A percentile compares a stretch with the other conserved stretches of the same genome.
Evolutionary conservation across 2,797 vertebrate genomes (phyloP).

Genomic region (Peromyscus melanophrys): DNA sequence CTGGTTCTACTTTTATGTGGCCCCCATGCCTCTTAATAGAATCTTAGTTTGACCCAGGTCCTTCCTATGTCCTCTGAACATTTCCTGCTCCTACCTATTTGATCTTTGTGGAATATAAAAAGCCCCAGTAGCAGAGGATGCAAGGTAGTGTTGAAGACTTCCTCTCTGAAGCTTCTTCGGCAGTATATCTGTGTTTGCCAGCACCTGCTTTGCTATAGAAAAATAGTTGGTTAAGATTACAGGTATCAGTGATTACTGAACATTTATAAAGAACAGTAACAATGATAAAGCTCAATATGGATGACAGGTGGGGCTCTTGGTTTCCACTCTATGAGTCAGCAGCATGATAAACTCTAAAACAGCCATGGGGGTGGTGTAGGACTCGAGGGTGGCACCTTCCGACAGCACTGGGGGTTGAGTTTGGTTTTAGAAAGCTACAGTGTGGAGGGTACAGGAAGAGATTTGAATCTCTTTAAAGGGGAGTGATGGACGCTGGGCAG

Average conservation of each 20-base stretch:
- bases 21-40: background rate
- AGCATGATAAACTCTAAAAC: constrained; percentile 3
- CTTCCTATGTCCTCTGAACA: background rate
- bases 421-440: background rate
- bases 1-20: background rate
- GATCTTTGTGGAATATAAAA: background rate
- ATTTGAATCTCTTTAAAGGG: background rate
- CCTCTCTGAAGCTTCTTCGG: background rate
- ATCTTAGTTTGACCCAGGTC: background rate
- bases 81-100: background rate
- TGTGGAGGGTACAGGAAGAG: background rate
- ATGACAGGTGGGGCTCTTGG: background rate
- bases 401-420: background rate
- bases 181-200: background rate
- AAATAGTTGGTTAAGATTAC: background rate
- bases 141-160: background rate
- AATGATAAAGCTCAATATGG: background rate
- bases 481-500: background rate
- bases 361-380: background rate
- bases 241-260: background rate
- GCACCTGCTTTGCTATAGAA: background rate
- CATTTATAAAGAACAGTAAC: background rate
- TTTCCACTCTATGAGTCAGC: constrained; percentile 29
- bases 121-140: background rate
- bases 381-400: background rate